Percentiles rank a stretch among this genome's conserved stretches.
phyloP scores from a whole-genome alignment of 2,888 invertebrate species.

The Drosophila macrospina region DNA sequence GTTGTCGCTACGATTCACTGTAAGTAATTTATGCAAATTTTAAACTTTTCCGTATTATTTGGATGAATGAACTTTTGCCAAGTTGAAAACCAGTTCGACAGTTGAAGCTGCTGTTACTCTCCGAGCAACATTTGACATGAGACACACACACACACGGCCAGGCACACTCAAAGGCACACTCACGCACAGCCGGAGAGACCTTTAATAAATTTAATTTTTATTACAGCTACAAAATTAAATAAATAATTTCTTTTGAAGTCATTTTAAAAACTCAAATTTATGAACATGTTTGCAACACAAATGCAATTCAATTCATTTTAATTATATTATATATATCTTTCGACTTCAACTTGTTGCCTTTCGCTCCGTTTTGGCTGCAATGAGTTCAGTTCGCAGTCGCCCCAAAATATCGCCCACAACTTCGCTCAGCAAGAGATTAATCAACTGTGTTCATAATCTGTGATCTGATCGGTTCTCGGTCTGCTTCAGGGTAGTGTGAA shows the following conservation, averaged over 20 bases:
- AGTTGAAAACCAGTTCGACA: slow-evolving; percentile 66
- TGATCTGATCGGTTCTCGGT: neutral
- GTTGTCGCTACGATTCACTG: slow-evolving; percentile 48
- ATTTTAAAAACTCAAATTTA: slow-evolving; percentile 44
- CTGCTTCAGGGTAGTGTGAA: slow-evolving; percentile 54
- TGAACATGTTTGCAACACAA: slow-evolving; percentile 44
- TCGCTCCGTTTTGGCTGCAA: slow-evolving; percentile 9
- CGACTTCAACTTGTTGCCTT: slow-evolving; percentile 11
- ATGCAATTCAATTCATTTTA: slow-evolving; percentile 7
- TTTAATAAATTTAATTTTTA: slow-evolving; percentile 71
- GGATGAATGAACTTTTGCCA: slow-evolving; percentile 76
- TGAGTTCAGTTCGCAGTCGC: slow-evolving; percentile 19
- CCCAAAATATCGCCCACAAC: slow-evolving; percentile 44
- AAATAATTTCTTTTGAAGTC: slow-evolving; percentile 22
- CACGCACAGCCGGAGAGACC: slow-evolving; percentile 33
- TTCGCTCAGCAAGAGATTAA: slow-evolving; percentile 58
- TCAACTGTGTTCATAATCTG: slow-evolving; percentile 44
- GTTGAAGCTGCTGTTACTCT: slow-evolving; percentile 31
- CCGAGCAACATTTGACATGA: slow-evolving; percentile 33
- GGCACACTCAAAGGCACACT: slow-evolving; percentile 16
- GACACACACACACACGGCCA: slow-evolving; percentile 12
- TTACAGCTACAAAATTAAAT: slow-evolving; percentile 46
- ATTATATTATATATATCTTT: slow-evolving; percentile 28
- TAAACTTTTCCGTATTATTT: slow-evolving; percentile 82
- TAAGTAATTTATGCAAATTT: slow-evolving; percentile 77